Evolutionary conservation across 2,113 vertebrate genomes (phyloP), one percentile per base, ranked within the genome.

Genomic region (Oreochromis aureus): DNA sequence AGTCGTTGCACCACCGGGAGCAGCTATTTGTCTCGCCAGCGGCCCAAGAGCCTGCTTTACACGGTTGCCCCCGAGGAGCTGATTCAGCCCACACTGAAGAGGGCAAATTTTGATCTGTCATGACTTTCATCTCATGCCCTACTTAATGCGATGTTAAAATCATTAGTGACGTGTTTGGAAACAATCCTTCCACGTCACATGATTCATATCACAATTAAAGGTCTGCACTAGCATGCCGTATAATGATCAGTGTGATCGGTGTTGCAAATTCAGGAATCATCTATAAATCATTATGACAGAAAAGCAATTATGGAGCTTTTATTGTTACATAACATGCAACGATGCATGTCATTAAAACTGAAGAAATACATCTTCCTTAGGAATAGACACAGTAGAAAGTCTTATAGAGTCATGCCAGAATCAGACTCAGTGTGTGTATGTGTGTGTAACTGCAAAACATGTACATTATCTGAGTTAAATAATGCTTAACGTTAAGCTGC

Each of bases 21-120:
- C 76, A 90, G 90, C 92, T 80, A 93, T 93, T 95, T 93, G 93
- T 95, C 93, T 95, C 93, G 73, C 88, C 93, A 82, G 55, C 27
- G 58, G 93, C 83, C 89, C 91, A 86, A 89, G 91, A 90, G 93
- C 41, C 91, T 82, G 55, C 81, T 94, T 93, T 71, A 81, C 82
- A 92, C 63, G 83, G 91, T 86, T 82, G 80, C 83, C 87, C 92
- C 90, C 82, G 71, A 93, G 92, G 90, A 93, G 93, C 87, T 86
- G 91, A 94, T 83, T 91, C 94, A 94, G 90, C 87, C 86, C 90
- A 86, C 88, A 78, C 48, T 24, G 78, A 84, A 80, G 84, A 89
- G 91, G 86, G 84, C 86, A 86, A 22, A 54, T 83, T 90, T 81
- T 86, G 80, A 87, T 89, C 84, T 44, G 87, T 89, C 90, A 83